Evolutionary conservation across 2,888 invertebrate species (phyloP).

Genomic region (Drosophila putrida): DNA sequence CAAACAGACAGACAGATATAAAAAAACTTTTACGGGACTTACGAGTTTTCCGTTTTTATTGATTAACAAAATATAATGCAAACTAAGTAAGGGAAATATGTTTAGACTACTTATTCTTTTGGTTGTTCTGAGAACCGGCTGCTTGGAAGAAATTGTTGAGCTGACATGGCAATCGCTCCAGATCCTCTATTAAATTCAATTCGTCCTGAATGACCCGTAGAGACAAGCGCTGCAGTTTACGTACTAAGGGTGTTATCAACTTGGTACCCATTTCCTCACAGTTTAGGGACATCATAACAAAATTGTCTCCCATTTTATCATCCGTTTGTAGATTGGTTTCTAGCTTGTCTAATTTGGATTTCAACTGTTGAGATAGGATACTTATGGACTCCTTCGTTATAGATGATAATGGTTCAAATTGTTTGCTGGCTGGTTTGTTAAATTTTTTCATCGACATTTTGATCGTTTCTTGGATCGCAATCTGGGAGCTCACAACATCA

Average conservation of each 20-base stretch:
- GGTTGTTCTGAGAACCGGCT: background rate
- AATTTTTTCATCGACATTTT: conserved; percentile 41
- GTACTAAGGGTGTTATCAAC: conserved; percentile 79
- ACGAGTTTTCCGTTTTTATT: background rate
- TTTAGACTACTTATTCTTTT: background rate
- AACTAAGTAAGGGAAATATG: background rate
- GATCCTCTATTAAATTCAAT: too few species aligned
- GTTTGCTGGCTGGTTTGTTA: conserved; percentile 1
- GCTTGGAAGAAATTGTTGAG: conserved; percentile 68
- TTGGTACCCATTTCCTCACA: conserved; percentile 69
- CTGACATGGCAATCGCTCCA: conserved; percentile 67
- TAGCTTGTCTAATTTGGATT: background rate
- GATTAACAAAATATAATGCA: conserved; percentile 8
- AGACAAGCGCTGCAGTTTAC: conserved; percentile 77
- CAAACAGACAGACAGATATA: too few species aligned
- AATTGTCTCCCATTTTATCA: too few species aligned
- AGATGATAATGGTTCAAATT: too few species aligned
- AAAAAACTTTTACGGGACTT: too few species aligned
- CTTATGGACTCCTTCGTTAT: background rate
- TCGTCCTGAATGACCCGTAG: too few species aligned
- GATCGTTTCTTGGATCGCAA: conserved; percentile 58
- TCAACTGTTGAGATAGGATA: background rate
- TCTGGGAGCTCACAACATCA: conserved; percentile 62
- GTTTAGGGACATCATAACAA: conserved; percentile 28
- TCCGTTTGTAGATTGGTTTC: too few species aligned